phyloP scores from a whole-genome alignment of 2,888 invertebrate species.

The Oscheius sp. region DNA sequence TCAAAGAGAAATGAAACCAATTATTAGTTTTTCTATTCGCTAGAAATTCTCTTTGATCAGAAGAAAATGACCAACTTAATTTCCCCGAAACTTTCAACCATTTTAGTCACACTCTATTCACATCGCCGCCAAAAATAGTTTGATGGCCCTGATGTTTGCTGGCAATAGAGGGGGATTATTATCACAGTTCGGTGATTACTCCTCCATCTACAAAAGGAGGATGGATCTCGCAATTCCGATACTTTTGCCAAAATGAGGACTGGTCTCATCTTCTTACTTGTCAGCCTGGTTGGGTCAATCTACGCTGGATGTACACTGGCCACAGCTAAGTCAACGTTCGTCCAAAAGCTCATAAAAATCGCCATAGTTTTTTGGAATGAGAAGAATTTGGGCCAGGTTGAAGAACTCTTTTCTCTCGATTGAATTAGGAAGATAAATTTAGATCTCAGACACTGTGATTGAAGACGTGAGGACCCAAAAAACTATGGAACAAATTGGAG shows the following conservation, averaged over 20 bases:
- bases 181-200: background rate
- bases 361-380: conserved; percentile 1
- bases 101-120: too few species aligned
- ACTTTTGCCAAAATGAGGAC: background rate
- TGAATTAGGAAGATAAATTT: background rate
- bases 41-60: too few species aligned
- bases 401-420: background rate
- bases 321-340: background rate
- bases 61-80: too few species aligned
- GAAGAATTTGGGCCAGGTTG: conserved; percentile 6
- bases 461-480: background rate
- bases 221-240: too few species aligned
- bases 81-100: too few species aligned
- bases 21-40: too few species aligned
- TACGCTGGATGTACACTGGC: background rate
- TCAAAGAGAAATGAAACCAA: too few species aligned
- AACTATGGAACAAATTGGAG: background rate
- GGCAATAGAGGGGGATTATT: too few species aligned
- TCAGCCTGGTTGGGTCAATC: too few species aligned
- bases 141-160: too few species aligned
- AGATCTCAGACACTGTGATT: background rate
- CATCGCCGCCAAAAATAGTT: too few species aligned
- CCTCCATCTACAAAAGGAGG: background rate
- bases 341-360: background rate
- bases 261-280: background rate